Evolutionary conservation across 2,113 vertebrate genomes (phyloP).

Genomic region (Onychorhynchus coronatus): DNA sequence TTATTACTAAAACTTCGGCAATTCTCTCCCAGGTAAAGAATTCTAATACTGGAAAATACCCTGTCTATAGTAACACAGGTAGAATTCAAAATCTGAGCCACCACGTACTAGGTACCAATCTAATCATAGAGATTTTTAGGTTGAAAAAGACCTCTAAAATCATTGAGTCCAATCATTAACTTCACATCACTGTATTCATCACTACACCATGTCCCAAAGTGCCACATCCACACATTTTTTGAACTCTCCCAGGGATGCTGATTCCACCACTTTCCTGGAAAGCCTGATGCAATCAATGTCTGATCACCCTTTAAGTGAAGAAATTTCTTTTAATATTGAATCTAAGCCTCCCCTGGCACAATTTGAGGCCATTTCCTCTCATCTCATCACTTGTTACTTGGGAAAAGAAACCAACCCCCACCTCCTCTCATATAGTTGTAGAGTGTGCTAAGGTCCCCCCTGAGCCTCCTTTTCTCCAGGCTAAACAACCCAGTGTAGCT

Average conservation of each 20-base stretch:
- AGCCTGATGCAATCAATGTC: background rate
- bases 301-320: background rate
- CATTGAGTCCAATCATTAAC: background rate
- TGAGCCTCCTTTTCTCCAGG: background rate
- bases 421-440: background rate
- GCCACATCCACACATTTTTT: background rate
- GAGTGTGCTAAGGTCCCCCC: background rate
- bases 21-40: background rate
- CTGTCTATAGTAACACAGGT: background rate
- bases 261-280: background rate
- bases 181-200: background rate
- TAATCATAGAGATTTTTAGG: background rate
- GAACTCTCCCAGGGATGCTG: too few relatives aligned
- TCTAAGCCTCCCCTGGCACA: background rate
- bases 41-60: background rate
- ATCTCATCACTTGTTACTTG: background rate
- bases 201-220: background rate
- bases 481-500: background rate
- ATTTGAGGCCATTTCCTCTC: background rate
- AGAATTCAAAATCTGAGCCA: slow-evolving; percentile 1
- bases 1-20: background rate
- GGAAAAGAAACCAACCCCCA: background rate
- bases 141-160: background rate
- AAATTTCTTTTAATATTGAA: background rate
- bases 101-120: background rate